phyloP scores from a whole-genome alignment of 2,113 vertebrate species.

The Salvator merianae region DNA sequence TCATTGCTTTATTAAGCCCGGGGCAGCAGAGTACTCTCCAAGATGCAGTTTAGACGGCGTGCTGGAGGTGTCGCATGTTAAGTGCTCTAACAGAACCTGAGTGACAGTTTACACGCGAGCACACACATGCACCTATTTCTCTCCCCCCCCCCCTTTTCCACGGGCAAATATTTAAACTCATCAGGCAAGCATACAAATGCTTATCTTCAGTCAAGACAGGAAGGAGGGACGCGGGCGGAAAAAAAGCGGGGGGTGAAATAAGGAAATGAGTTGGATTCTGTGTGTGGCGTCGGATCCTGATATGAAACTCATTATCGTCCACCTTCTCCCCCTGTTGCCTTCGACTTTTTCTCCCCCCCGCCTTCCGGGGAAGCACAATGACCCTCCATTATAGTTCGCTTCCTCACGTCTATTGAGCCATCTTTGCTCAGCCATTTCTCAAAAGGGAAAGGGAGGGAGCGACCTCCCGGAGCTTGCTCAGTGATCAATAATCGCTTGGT shows the following conservation, averaged over 20 bases:
- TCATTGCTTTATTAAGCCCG: constrained; percentile 65
- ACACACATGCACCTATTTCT: constrained; percentile 1
- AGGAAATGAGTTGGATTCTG: constrained; percentile 52
- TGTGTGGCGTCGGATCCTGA: constrained; percentile 20
- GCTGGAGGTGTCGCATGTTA: constrained; percentile 67
- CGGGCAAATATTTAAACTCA: constrained; percentile 64
- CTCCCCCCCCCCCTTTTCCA: background rate
- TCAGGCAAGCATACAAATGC: constrained; percentile 48
- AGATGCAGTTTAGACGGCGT: constrained; percentile 66
- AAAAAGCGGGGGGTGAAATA: constrained; percentile 29
- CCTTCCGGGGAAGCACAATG: constrained; percentile 44
- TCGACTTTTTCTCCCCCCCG: constrained; percentile 16
- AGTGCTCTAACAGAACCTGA: constrained; percentile 65
- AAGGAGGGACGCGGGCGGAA: constrained; percentile 18
- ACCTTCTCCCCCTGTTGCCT: constrained; percentile 44
- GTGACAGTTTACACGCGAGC: constrained; percentile 58
- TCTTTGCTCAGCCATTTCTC: constrained; percentile 68
- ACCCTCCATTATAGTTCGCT: constrained; percentile 36
- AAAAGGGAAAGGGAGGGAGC: constrained; percentile 57
- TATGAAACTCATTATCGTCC: constrained; percentile 46
- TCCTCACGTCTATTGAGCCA: constrained; percentile 67
- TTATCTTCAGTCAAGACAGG: constrained; percentile 46
- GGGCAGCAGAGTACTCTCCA: constrained; percentile 61
- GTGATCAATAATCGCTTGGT: background rate
- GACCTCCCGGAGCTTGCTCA: background rate